These are phyloP conservation scores for Pogonomyrmex barbatus DNA, from an alignment of 1,140 invertebrate genomes.

Conservation along the genomic window DNA sequence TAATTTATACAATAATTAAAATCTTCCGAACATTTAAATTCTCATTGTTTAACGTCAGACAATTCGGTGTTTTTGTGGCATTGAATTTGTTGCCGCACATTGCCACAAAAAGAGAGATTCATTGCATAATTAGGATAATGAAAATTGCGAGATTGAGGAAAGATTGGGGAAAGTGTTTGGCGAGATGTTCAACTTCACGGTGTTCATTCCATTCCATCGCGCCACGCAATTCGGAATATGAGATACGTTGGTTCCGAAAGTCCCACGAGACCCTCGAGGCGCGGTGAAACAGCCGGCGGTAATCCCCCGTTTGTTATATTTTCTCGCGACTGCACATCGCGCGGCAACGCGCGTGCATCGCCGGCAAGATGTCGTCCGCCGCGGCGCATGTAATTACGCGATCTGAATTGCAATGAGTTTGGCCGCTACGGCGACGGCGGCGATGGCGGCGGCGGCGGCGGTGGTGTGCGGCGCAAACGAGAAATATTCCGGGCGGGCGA, in stretches of 20 bases:
- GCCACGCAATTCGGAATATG: conserved; percentile 45
- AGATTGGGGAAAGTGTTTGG: not conserved
- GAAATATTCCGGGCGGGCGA: conserved; percentile 48
- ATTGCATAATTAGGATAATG: not conserved
- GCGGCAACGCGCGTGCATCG: conserved; percentile 49
- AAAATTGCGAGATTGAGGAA: not conserved
- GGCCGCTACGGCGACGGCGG: conserved; percentile 9
- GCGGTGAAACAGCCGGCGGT: conserved; percentile 46
- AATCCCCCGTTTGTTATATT: conserved; percentile 61
- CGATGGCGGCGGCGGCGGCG: not conserved
- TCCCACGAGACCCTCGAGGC: conserved; percentile 51
- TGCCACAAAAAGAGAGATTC: not conserved
- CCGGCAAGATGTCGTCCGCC: conserved; percentile 50
- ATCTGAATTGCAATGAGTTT: conserved; percentile 64
- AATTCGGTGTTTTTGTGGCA: not conserved
- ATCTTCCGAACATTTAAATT: not conserved
- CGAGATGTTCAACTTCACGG: too few relatives aligned
- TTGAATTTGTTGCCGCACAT: not conserved
- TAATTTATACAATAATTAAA: conserved; percentile 2
- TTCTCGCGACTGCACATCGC: conserved; percentile 49
- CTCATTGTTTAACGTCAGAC: too few relatives aligned
- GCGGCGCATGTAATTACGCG: conserved; percentile 63
- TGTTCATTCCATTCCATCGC: conserved; percentile 11
- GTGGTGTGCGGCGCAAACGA: conserved; percentile 37
- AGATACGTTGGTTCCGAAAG: conserved; percentile 25